Evolutionary conservation across 2,113 vertebrate species (phyloP), one percentile per base, ranked within the genome.

Genomic region (Tachuris rubrigastra): DNA sequence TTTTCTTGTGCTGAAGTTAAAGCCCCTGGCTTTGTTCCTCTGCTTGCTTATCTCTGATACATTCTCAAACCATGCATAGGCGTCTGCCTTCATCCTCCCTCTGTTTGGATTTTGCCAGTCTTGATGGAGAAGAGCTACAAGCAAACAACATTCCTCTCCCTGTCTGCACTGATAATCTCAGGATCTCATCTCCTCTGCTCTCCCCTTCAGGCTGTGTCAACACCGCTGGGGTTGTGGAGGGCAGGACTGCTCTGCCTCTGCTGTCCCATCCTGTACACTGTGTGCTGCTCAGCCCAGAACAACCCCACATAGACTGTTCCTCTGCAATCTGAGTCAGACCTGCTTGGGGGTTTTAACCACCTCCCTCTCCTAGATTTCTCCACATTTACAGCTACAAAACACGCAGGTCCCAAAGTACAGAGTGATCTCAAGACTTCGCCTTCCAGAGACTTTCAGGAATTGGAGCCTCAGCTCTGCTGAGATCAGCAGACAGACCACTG

Each of bases 121-220:
- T 81, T 85, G 62, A 50, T 83, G 87, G 74, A 95, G 91, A 87
- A 65, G 31, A 95, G 62, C 84, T 94, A 72, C 69, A 65, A 92
- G 89, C 91, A 96, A 97, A 95, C 78, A 92, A 89, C 94, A 96
- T 96, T 96, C 95, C 74, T 94, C 87, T 91, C 74, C 41, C 44
- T 35, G 69, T 65, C 84, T 92, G 69, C 88, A 46, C 84, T 28
- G 89, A 91, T 95, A 94, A 95, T 96, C 95, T 94, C 19, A 1
- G 76, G 80, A 75, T 87, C 73, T 94, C 81, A 85, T 89, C 84
- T 97, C 72, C 50, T 85, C 24, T 28, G 60, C 0, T 0, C 62
- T 94, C 56, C 37, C 73, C 89, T 92, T 47, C 35, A 60, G 89
- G 89, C 91, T 93, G 37, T 95, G 94, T 95, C 93, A 95, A 87